A percentile compares a stretch with the other conserved stretches of the same genome.
Conservation (phyloP, 2,113 vertebrate genomes). For the Aythya baeri region DNA sequence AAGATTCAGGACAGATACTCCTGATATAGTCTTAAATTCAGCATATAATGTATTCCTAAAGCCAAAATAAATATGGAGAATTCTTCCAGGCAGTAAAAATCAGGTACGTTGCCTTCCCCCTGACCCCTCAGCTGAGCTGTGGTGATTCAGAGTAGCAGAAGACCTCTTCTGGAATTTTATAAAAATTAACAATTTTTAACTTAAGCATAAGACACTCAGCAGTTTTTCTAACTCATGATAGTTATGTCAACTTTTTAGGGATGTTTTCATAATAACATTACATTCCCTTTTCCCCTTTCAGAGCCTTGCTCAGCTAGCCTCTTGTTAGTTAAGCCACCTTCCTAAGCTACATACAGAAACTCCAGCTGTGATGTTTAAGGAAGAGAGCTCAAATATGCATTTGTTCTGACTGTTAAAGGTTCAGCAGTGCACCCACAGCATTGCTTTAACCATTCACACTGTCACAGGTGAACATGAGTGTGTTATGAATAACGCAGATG, state of each 20-base stretch:
- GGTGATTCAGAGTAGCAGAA: neutral
- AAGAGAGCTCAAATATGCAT: neutral
- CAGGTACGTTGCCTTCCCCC: neutral
- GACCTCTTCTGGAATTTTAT: neutral
- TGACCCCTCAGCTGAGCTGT: neutral
- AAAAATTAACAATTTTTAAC: neutral
- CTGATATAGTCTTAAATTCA: neutral
- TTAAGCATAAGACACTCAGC: neutral
- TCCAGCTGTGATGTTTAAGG: neutral
- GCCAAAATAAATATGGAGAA: neutral
- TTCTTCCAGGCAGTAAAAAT: neutral
- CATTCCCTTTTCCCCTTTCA: neutral
- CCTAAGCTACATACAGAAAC: neutral
- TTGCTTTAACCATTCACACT: neutral
- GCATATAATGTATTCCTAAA: neutral
- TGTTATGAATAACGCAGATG: neutral
- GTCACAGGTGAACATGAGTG: rapidly evolving
- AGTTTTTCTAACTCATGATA: neutral
- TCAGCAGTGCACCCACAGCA: neutral
- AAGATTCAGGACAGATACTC: neutral
- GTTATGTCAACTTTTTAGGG: neutral
- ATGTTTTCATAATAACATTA: neutral
- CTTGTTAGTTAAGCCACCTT: neutral
- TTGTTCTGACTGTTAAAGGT: neutral
- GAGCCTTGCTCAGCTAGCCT: neutral